phyloP scores from a whole-genome alignment of 2,888 invertebrate species.

The Spialia ferax region DNA sequence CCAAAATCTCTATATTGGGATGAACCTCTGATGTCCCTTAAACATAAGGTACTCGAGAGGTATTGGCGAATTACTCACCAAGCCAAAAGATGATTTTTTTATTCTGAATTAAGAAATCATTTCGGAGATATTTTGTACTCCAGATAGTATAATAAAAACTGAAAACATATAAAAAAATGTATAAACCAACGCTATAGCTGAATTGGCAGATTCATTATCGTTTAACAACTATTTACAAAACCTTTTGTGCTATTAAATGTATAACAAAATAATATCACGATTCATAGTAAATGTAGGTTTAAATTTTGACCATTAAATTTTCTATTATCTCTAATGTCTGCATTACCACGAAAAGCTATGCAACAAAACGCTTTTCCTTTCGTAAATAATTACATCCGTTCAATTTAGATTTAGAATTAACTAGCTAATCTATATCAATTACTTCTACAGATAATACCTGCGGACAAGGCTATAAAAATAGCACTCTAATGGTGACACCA shows the following conservation, averaged over 20 bases:
- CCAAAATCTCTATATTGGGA: background rate
- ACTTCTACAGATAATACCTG: conserved; percentile 65
- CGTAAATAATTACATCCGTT: background rate
- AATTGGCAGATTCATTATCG: too few relatives aligned
- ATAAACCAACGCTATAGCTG: too few relatives aligned
- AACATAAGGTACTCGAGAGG: conserved; percentile 4
- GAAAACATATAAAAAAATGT: too few relatives aligned
- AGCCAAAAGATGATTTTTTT: too few relatives aligned
- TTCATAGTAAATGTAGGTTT: background rate
- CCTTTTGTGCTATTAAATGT: too few relatives aligned
- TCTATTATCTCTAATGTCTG: background rate
- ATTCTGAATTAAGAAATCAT: too few relatives aligned
- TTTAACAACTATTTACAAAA: too few relatives aligned
- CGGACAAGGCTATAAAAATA: conserved; percentile 63
- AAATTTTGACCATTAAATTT: background rate
- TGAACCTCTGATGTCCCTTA: background rate
- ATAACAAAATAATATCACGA: too few relatives aligned
- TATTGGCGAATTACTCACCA: background rate
- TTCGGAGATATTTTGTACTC: too few relatives aligned
- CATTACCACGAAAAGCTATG: background rate
- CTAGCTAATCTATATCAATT: conserved; percentile 67
- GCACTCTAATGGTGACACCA: conserved; percentile 51
- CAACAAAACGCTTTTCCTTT: background rate
- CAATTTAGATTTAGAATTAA: conserved; percentile 45
- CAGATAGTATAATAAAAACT: too few relatives aligned